Evolutionary conservation across 2,888 invertebrate genomes (phyloP).

Genomic region (Caenorhabditis sp.): DNA sequence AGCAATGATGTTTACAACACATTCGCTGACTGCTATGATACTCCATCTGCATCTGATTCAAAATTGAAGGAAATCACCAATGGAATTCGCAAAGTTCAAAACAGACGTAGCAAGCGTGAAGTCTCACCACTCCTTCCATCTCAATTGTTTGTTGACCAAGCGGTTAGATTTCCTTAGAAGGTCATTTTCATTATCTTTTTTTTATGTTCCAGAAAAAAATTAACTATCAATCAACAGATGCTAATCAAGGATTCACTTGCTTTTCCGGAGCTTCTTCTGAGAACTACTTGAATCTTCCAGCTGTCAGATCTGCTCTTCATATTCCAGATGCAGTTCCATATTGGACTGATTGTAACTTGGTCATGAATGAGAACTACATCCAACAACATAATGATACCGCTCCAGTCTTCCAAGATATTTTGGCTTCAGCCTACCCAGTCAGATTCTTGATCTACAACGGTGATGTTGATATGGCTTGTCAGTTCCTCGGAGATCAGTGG

Average conservation of each 20-base stretch:
- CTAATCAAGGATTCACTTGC: slow-evolving; percentile 56
- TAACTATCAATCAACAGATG: slow-evolving; percentile 58
- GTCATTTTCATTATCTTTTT: background rate
- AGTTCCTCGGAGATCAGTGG: slow-evolving; percentile 66
- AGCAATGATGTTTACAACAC: slow-evolving; percentile 64
- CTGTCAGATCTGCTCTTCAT: slow-evolving; percentile 53
- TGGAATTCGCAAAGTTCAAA: slow-evolving; percentile 27
- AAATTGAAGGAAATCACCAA: slow-evolving; percentile 22
- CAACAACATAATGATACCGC: slow-evolving; percentile 64
- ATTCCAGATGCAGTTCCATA: slow-evolving; percentile 36
- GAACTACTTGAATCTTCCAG: slow-evolving; percentile 47
- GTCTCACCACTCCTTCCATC: slow-evolving; percentile 41
- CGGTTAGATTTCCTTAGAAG: slow-evolving; percentile 21
- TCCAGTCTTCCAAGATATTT: slow-evolving; percentile 55
- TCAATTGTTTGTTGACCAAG: slow-evolving; percentile 53
- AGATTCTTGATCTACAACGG: slow-evolving; percentile 63
- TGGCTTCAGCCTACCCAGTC: slow-evolving; percentile 34
- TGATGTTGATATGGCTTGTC: slow-evolving; percentile 66
- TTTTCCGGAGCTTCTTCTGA: slow-evolving; percentile 51
- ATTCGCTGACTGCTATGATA: slow-evolving; percentile 53
- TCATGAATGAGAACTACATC: slow-evolving; percentile 60
- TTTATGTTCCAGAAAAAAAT: slow-evolving; percentile 52
- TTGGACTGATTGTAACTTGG: slow-evolving; percentile 57
- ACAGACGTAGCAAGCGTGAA: slow-evolving; percentile 35
- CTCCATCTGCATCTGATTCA: slow-evolving; percentile 16